Conservation (phyloP, 2,797 vertebrate species). For the Silurus aristotelis region DNA sequence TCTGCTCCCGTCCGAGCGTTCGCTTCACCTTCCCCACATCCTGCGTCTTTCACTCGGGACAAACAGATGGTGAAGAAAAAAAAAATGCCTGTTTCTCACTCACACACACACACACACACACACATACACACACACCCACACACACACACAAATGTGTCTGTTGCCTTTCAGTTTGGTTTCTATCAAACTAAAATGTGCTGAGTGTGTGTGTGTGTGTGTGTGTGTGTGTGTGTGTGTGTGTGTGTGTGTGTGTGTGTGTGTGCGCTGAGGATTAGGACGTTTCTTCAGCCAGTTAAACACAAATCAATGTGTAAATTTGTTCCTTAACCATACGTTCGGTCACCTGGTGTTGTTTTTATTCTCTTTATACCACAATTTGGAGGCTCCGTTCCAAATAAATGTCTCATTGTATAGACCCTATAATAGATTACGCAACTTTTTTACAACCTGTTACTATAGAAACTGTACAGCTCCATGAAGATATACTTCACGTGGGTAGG, state of each 20-base stretch:
- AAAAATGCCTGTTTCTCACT: slow-evolving; percentile 70
- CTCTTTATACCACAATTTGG: too few species aligned
- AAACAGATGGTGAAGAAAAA: slow-evolving; percentile 75
- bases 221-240: not conserved
- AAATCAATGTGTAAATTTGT: not conserved
- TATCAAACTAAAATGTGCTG: slow-evolving; percentile 42
- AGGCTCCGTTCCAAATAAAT: too few species aligned
- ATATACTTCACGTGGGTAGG: too few species aligned
- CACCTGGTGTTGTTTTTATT: not conserved
- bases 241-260: not conserved
- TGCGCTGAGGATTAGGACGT: not conserved
- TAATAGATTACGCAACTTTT: too few species aligned
- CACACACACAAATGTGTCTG: slow-evolving; percentile 44
- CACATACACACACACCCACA: slow-evolving; percentile 45
- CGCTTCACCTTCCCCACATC: slow-evolving; percentile 51
- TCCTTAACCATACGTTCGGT: not conserved
- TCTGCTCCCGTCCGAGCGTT: slow-evolving; percentile 59
- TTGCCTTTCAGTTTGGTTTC: not conserved
- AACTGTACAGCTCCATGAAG: not conserved
- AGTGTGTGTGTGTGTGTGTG: slow-evolving; percentile 29
- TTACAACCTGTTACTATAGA: not conserved
- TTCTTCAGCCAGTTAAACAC: not conserved
- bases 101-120: slow-evolving; percentile 32
- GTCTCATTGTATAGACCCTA: too few species aligned
- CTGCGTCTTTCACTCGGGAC: slow-evolving; percentile 60